Evolutionary conservation across 92 coral and sea anemone genomes (phyloP).

Genomic region (Porites evermanni): DNA sequence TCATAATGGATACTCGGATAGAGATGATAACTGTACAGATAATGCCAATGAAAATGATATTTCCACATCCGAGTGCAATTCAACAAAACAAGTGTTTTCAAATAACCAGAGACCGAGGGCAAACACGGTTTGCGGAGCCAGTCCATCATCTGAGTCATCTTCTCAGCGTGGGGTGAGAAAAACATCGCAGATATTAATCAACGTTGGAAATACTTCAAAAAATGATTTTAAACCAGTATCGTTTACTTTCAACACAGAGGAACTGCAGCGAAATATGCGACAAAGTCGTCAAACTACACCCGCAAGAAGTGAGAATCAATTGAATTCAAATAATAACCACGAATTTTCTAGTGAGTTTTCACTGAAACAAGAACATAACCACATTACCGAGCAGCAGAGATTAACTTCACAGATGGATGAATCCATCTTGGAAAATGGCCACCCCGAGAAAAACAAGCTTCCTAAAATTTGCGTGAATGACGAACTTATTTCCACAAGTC

Average conservation of each 20-base stretch:
- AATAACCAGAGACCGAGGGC: slow-evolving; percentile 19
- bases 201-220: slow-evolving; percentile 7
- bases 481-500: slow-evolving; percentile 14
- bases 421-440: neutral
- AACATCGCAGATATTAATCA: slow-evolving; percentile 17
- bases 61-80: neutral
- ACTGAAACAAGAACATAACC: slow-evolving; percentile 11
- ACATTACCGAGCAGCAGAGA: slow-evolving; percentile 47
- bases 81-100: neutral
- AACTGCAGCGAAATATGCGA: slow-evolving; percentile 1
- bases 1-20: neutral
- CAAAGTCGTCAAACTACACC: neutral
- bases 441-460: neutral
- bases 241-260: slow-evolving; percentile 33
- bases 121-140: slow-evolving; percentile 28
- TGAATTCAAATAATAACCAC: neutral
- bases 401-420: slow-evolving; percentile 66
- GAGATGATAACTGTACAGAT: neutral
- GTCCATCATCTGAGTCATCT: neutral
- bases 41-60: neutral
- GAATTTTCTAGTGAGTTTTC: neutral
- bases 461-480: slow-evolving; percentile 41
- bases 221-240: slow-evolving; percentile 55
- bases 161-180: slow-evolving; percentile 4
- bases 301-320: neutral